A percentile compares a stretch with the other conserved stretches of the same genome.
Evolutionary conservation across 2,888 invertebrate species (phyloP).

Genomic region (Cantharis lateralis): DNA sequence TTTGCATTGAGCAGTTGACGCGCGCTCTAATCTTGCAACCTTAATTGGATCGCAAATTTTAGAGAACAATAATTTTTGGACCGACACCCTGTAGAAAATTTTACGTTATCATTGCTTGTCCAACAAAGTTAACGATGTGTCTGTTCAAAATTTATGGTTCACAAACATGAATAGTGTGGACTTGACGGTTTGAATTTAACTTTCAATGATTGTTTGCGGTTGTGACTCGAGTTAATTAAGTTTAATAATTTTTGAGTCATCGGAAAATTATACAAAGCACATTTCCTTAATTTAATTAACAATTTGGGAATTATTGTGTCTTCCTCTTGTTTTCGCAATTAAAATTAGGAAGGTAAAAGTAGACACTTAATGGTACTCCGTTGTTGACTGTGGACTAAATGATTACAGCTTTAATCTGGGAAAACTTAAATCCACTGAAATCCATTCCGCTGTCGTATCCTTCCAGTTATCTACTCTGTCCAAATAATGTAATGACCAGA

Average conservation of each 20-base stretch:
- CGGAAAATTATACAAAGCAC: background rate
- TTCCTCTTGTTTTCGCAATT: background rate
- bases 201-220: background rate
- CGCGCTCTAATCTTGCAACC: too few relatives aligned
- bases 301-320: background rate
- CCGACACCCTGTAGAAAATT: background rate
- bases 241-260: background rate
- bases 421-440: background rate
- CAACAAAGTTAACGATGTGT: background rate
- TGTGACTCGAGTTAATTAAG: background rate
- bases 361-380: background rate
- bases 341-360: background rate
- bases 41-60: too few relatives aligned
- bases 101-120: background rate
- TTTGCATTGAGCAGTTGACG: background rate
- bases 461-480: background rate
- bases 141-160: background rate
- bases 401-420: background rate
- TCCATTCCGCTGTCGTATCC: too few relatives aligned
- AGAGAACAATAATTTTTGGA: background rate
- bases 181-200: background rate
- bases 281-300: background rate
- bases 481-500: background rate
- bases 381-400: background rate
- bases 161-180: background rate